Evolutionary conservation across 2,797 vertebrate genomes (phyloP).

Genomic region (Sandelia bainsii): DNA sequence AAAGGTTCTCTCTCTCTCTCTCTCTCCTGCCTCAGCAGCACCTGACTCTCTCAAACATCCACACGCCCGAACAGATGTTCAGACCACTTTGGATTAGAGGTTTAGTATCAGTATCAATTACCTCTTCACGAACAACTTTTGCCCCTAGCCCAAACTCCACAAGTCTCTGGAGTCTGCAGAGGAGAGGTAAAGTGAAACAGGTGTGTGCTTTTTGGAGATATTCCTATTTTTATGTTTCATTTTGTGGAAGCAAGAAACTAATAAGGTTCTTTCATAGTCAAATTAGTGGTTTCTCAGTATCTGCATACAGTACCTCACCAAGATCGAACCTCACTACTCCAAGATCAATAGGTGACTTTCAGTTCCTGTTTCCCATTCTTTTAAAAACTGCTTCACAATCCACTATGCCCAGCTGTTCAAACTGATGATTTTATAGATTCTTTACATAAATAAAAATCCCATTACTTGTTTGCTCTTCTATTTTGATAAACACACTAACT

Average conservation of each 20-base stretch:
- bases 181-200: slow-evolving; percentile 8
- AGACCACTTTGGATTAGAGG: slow-evolving; percentile 66
- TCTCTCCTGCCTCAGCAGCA: slow-evolving; percentile 21
- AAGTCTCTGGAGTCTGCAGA: slow-evolving; percentile 34
- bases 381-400: neutral
- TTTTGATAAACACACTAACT: neutral
- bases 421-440: neutral
- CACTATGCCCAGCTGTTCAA: neutral
- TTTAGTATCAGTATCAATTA: slow-evolving; percentile 65
- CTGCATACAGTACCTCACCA: neutral
- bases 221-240: slow-evolving; percentile 1
- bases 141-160: slow-evolving; percentile 34
- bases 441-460: neutral
- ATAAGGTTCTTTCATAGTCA: neutral
- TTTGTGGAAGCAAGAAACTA: slow-evolving; percentile 3
- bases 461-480: neutral
- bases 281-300: neutral
- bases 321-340: neutral
- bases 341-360: neutral
- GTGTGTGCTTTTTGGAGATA: slow-evolving; percentile 4
- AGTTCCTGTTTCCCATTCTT: neutral
- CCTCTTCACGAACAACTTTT: slow-evolving; percentile 50
- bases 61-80: slow-evolving; percentile 59
- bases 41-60: slow-evolving; percentile 2
- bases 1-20: slow-evolving; percentile 21